Base-by-base conservation (phyloP, 2,113 vertebrate genomes). In the Ageneiosus marmoratus region DNA sequence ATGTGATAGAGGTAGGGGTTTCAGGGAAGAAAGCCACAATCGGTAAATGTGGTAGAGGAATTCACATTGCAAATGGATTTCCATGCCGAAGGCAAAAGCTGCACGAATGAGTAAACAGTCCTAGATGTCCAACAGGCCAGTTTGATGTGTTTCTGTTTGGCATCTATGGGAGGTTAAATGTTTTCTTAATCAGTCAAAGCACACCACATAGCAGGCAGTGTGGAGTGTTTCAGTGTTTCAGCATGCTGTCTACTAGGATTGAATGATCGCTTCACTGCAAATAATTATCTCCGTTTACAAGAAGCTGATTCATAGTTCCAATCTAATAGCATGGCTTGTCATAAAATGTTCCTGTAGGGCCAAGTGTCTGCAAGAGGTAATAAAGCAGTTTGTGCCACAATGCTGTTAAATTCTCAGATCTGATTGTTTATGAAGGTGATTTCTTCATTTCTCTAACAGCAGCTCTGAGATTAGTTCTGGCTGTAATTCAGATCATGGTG, bases 41-140 rank as follows among this genome's bases (percentile, higher is more conserved):
- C 56, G 63, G 73, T 67, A 48, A 83, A 77, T 27, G 48, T n/a
- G 32, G 32, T 24, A 50, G 22, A 77, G 74, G 82, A 83, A 77
- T 77, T 77, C 82, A 56, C 62, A 34, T 69, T 46, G n/a, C 62
- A 56, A 32, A 56, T 77, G 74, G 62, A 55, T 77, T 83, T 83
- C 74, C 82, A 77, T 83, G 82, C 74, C 34, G 18, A 77, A 69
- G 62, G 82, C 74, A 56, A 65, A 69, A 77, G 11, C 50, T 4
- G 18, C 46, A 55, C 73, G 15, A 62, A 74, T 62, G 65, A 62
- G 55, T 82, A 77, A 83, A 77, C 50, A 56, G 20, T 10, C 24
- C 62, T 62, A 56, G 48, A 77, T 55, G 48, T 77, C 74, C 74
- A 12, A 53, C 34, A 22, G 77, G 77, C 50, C 55, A 79, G 53